Conservation (phyloP, 2,113 vertebrate genomes). For the Nicator chloris region DNA sequence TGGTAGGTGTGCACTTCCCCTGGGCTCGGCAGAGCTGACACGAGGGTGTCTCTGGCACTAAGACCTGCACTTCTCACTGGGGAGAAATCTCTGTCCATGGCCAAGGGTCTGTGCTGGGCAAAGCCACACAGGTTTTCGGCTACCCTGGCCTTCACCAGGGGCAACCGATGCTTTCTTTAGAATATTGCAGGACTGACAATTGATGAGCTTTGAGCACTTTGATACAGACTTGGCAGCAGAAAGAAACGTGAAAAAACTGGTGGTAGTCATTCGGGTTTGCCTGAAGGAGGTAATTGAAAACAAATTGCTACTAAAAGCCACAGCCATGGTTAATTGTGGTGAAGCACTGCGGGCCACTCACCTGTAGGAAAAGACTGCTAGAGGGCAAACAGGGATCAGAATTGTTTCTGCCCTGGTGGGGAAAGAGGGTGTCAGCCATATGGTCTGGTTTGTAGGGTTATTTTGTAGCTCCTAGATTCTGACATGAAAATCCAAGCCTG, state of each 20-base stretch:
- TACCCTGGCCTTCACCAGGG: background rate
- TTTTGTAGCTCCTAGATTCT: background rate
- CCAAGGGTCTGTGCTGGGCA: accelerated
- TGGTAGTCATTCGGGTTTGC: background rate
- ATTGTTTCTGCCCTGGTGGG: background rate
- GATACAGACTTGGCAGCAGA: background rate
- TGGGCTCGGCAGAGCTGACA: background rate
- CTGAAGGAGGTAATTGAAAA: background rate
- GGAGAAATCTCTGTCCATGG: background rate
- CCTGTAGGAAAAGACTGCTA: background rate
- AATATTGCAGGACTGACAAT: background rate
- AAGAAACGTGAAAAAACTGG: background rate
- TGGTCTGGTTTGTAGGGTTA: background rate
- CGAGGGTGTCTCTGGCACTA: background rate
- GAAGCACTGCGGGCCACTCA: background rate
- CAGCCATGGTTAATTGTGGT: background rate
- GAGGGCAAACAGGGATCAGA: background rate
- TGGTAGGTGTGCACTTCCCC: background rate
- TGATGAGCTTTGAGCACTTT: background rate
- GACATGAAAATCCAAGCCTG: background rate
- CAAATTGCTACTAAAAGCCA: background rate
- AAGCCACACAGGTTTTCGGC: background rate
- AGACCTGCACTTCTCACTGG: background rate
- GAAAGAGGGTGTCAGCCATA: background rate
- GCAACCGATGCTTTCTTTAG: background rate